Conservation (phyloP, 2,888 invertebrate species). For the Drosophila incognita region DNA sequence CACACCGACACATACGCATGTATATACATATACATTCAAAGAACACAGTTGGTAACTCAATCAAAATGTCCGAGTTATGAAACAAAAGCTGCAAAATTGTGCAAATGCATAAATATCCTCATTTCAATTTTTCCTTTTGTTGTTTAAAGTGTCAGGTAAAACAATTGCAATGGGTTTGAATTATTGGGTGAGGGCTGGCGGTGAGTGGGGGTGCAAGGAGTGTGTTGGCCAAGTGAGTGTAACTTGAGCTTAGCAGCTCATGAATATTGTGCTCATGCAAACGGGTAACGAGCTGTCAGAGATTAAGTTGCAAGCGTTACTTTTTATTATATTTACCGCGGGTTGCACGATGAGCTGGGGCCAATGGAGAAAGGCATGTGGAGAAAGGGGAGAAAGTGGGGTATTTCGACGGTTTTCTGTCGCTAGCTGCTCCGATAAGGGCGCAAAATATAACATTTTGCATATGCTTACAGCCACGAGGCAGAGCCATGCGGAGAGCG, state of each 20-base stretch:
- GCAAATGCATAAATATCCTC: conserved; percentile 68
- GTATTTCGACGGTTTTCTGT: conserved; percentile 23
- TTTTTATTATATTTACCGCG: conserved; percentile 79
- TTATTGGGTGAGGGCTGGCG: not conserved
- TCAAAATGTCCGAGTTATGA: conserved; percentile 73
- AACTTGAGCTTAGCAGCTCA: conserved; percentile 82
- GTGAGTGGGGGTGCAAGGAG: not conserved
- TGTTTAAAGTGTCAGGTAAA: conserved; percentile 64
- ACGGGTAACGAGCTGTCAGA: conserved; percentile 82
- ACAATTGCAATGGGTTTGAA: conserved; percentile 37
- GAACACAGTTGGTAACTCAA: conserved; percentile 64
- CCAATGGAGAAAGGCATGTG: not conserved
- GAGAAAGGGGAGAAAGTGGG: not conserved
- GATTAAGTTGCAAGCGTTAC: conserved; percentile 82
- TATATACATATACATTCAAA: not conserved
- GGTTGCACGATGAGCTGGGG: conserved; percentile 3
- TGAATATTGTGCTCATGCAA: conserved; percentile 81
- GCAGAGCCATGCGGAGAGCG: not conserved
- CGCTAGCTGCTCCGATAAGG: conserved; percentile 69
- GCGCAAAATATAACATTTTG: conserved; percentile 76
- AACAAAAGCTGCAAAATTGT: conserved; percentile 56
- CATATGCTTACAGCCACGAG: conserved; percentile 68
- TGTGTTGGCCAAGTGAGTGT: conserved; percentile 63
- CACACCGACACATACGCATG: conserved; percentile 2
- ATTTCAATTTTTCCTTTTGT: conserved; percentile 3